These are phyloP conservation scores for Nymphalis io DNA, from an alignment of 1,140 invertebrate species.

Conservation along the genomic window DNA sequence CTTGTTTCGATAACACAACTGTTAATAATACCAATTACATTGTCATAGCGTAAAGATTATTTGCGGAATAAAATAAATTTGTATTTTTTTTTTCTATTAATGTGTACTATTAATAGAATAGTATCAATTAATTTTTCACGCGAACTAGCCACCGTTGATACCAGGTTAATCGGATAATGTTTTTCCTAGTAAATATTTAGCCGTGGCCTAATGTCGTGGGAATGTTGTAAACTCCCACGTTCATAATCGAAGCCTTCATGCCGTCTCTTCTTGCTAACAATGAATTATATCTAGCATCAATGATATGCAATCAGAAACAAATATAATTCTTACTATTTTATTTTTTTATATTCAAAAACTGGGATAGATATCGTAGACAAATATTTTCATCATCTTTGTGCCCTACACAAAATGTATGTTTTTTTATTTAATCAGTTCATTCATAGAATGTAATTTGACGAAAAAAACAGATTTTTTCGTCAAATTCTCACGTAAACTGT, in stretches of 20 bases:
- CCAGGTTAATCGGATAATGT: conserved; percentile 27
- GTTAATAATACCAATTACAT: too few relatives aligned
- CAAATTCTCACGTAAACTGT: too few relatives aligned
- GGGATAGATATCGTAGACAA: too few relatives aligned
- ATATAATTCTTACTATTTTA: too few relatives aligned
- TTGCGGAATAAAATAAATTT: conserved; percentile 14
- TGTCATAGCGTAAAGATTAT: background rate
- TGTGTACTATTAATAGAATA: conserved; percentile 11
- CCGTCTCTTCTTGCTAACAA: background rate
- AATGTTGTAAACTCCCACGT: conserved; percentile 31
- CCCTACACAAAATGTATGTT: too few relatives aligned
- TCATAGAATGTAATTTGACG: too few relatives aligned
- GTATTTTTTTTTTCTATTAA: conserved; percentile 17
- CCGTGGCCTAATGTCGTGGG: conserved; percentile 16
- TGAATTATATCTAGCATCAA: background rate
- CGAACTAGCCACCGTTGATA: conserved; percentile 12
- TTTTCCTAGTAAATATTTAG: conserved; percentile 18
- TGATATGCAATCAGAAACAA: too few relatives aligned
- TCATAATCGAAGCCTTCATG: conserved; percentile 38
- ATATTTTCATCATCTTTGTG: too few relatives aligned
- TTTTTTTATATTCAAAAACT: too few relatives aligned
- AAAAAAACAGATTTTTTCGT: too few relatives aligned
- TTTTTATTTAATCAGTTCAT: too few relatives aligned
- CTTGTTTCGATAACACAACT: too few relatives aligned
- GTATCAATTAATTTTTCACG: conserved; percentile 28